Evolutionary conservation across 2,888 invertebrate species (phyloP).

Genomic region (Heteropelma amictum): DNA sequence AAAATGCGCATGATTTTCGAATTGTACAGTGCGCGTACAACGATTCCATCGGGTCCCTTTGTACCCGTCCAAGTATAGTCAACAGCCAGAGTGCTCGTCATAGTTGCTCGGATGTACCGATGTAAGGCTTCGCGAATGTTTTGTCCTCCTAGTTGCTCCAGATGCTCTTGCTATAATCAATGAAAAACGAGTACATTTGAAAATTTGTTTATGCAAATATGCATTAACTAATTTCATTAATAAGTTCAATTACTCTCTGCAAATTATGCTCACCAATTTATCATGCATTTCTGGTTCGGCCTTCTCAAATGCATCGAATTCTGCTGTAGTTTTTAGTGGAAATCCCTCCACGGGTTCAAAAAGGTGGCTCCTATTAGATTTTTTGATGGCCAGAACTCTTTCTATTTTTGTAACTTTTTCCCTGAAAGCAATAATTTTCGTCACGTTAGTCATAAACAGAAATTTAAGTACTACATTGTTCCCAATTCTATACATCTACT

Average conservation of each 20-base stretch:
- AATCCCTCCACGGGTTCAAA: not conserved
- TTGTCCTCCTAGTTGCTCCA: constrained; percentile 17
- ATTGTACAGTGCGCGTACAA: constrained; percentile 1
- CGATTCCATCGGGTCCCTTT: not conserved
- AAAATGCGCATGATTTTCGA: constrained; percentile 17
- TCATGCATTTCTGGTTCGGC: not conserved
- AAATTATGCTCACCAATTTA: constrained; percentile 2
- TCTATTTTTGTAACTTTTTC: not conserved
- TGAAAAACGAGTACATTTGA: constrained; percentile 10
- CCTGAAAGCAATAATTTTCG: not conserved
- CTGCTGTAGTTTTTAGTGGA: not conserved
- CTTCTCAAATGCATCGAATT: constrained; percentile 8
- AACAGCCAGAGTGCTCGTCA: constrained; percentile 1
- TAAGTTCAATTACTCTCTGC: not conserved
- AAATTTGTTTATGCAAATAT: not conserved
- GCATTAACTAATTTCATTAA: not conserved
- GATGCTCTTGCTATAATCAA: constrained; percentile 18
- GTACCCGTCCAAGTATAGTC: constrained; percentile 10
- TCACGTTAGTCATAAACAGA: not conserved
- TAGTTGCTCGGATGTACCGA: constrained; percentile 1
- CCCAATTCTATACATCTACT: not conserved
- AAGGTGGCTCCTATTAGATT: not conserved
- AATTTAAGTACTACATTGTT: not conserved
- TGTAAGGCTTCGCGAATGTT: constrained; percentile 1
- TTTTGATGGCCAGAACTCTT: not conserved